These are phyloP conservation scores for Adrianichthys oophorus DNA, from an alignment of 2,797 vertebrate species.

Conservation along the genomic window DNA sequence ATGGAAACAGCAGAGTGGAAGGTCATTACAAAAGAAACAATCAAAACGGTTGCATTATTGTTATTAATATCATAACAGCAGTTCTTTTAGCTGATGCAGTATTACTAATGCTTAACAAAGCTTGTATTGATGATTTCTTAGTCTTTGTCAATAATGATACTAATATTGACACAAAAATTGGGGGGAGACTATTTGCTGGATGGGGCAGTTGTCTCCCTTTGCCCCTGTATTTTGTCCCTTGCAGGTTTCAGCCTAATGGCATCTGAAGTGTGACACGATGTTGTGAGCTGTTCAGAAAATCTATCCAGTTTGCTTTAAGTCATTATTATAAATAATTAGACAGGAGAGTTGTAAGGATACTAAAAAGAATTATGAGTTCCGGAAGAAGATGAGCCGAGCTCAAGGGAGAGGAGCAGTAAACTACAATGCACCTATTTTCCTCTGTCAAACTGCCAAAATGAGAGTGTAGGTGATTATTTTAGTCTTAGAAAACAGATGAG, in stretches of 20 bases:
- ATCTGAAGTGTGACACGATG: slow-evolving; percentile 10
- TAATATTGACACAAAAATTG: too few relatives aligned
- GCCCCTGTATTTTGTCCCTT: neutral
- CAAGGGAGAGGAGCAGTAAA: slow-evolving; percentile 22
- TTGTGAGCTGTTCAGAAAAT: slow-evolving; percentile 22
- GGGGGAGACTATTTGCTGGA: too few relatives aligned
- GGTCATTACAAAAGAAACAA: too few relatives aligned
- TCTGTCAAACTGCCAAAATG: slow-evolving; percentile 9
- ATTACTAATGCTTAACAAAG: too few relatives aligned
- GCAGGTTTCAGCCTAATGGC: slow-evolving; percentile 19
- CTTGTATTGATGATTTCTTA: too few relatives aligned
- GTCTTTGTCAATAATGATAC: too few relatives aligned
- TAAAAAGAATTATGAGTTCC: slow-evolving; percentile 27
- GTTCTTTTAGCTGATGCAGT: too few relatives aligned
- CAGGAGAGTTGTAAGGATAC: slow-evolving; percentile 23
- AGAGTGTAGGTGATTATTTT: slow-evolving; percentile 21
- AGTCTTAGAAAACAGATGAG: slow-evolving; percentile 23
- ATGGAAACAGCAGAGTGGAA: too few relatives aligned
- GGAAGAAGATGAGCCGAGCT: slow-evolving; percentile 29
- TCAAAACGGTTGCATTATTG: too few relatives aligned
- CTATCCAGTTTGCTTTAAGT: slow-evolving; percentile 21
- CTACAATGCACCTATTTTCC: slow-evolving; percentile 13
- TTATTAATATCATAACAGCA: too few relatives aligned
- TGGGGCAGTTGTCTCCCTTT: too few relatives aligned
- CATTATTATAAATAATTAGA: slow-evolving; percentile 51